Evolutionary conservation across 2,797 vertebrate species (phyloP).

Genomic region (Lates japonicus): DNA sequence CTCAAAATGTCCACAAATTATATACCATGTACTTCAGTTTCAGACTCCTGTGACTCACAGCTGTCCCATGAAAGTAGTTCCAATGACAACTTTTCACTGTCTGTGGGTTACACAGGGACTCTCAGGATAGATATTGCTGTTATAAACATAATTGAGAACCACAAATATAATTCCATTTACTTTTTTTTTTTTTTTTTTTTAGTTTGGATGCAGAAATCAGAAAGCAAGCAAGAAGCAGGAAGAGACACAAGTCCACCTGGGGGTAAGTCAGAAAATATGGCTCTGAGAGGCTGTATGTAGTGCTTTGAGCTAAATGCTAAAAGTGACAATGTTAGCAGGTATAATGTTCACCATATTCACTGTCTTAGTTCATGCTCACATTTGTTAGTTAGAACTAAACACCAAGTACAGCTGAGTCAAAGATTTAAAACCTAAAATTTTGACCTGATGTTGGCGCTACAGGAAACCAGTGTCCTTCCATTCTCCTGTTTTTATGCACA

Average conservation of each 20-base stretch:
- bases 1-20: slow-evolving; percentile 11
- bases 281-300: not conserved
- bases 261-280: not conserved
- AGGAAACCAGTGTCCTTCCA: no score
- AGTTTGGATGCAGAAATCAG: not conserved
- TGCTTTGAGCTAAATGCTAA: not conserved
- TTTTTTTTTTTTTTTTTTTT: not conserved
- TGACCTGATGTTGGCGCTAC: no score
- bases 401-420: not conserved
- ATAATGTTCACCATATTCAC: not conserved
- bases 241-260: not conserved
- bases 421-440: no score
- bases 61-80: not conserved
- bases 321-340: not conserved
- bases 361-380: not conserved
- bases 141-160: not conserved
- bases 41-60: not conserved
- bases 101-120: not conserved
- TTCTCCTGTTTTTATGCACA: no score
- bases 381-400: not conserved
- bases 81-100: not conserved
- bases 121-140: not conserved
- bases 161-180: not conserved
- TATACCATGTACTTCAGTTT: slow-evolving; percentile 8
- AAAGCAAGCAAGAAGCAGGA: no score